Conservation (phyloP, 2,888 invertebrate genomes). For the Archips xylosteana region DNA sequence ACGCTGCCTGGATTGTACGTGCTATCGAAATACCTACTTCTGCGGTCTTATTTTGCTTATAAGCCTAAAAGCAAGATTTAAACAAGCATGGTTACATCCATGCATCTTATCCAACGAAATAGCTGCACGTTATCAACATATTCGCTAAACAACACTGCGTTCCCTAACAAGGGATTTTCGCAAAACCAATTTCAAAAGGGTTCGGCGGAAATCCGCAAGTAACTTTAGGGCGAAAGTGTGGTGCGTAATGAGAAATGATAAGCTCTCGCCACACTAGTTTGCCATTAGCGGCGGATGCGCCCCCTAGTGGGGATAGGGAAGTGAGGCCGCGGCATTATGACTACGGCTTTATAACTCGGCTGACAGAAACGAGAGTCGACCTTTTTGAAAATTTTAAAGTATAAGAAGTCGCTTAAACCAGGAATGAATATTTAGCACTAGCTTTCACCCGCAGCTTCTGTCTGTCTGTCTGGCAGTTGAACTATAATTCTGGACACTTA, state of each 20-base stretch:
- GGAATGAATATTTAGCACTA: no score
- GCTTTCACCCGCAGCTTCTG: no score
- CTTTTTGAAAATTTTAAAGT: neutral
- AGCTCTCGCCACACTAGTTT: slow-evolving; percentile 57
- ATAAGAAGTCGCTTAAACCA: no score
- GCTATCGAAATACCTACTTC: no score
- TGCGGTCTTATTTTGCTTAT: neutral
- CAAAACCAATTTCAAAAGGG: slow-evolving; percentile 41
- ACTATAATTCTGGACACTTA: no score
- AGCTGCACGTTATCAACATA: slow-evolving; percentile 24
- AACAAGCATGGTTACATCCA: neutral
- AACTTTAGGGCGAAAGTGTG: slow-evolving; percentile 37
- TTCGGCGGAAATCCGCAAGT: slow-evolving; percentile 27
- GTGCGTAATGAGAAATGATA: slow-evolving; percentile 58
- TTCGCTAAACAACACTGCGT: slow-evolving; percentile 28
- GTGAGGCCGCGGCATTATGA: slow-evolving; percentile 1
- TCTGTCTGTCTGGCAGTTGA: no score
- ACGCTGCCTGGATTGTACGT: no score
- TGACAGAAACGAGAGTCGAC: neutral
- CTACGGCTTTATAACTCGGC: slow-evolving; percentile 5
- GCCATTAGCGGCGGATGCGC: slow-evolving; percentile 51
- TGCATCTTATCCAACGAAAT: slow-evolving; percentile 1
- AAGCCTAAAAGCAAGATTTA: slow-evolving; percentile 3
- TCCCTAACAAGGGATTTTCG: slow-evolving; percentile 33
- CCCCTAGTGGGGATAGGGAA: slow-evolving; percentile 13